Percentiles rank a stretch among this genome's conserved stretches.
phyloP scores from a whole-genome alignment of 2,888 invertebrate genomes.

The Andricus quercusramuli region DNA sequence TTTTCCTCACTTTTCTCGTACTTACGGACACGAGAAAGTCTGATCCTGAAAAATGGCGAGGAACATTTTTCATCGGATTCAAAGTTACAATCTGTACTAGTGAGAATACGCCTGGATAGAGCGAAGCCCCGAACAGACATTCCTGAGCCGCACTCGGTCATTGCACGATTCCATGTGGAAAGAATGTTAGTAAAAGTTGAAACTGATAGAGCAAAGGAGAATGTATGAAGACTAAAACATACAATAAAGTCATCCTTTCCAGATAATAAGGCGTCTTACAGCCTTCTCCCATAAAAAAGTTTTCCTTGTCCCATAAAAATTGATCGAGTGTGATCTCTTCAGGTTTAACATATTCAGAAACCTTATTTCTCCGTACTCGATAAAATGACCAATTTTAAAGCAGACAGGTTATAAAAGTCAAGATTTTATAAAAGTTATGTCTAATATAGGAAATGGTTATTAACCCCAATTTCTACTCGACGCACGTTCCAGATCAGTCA shows the following conservation, averaged over 20 bases:
- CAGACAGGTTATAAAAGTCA: not conserved
- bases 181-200: not conserved
- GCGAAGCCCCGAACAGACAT: conserved; percentile 5
- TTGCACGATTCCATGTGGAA: conserved; percentile 1
- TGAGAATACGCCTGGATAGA: conserved; percentile 26
- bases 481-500: not conserved
- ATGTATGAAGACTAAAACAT: not conserved
- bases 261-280: conserved; percentile 25
- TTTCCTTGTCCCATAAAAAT: conserved; percentile 14
- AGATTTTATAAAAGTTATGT: not conserved
- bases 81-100: conserved; percentile 66
- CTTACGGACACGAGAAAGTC: conserved; percentile 46
- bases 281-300: conserved; percentile 23
- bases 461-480: not conserved
- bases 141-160: conserved; percentile 3
- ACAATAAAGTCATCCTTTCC: conserved; percentile 24
- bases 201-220: not conserved
- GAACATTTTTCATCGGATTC: conserved; percentile 71
- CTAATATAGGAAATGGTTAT: not conserved
- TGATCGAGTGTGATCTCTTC: conserved; percentile 27
- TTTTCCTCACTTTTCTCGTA: not conserved
- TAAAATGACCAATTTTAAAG: conserved; percentile 9
- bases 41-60: conserved; percentile 73
- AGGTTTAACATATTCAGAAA: not conserved
- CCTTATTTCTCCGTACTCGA: not conserved